Conservation (phyloP, 2,113 vertebrate species). For the Corythornis madagascariensis region DNA sequence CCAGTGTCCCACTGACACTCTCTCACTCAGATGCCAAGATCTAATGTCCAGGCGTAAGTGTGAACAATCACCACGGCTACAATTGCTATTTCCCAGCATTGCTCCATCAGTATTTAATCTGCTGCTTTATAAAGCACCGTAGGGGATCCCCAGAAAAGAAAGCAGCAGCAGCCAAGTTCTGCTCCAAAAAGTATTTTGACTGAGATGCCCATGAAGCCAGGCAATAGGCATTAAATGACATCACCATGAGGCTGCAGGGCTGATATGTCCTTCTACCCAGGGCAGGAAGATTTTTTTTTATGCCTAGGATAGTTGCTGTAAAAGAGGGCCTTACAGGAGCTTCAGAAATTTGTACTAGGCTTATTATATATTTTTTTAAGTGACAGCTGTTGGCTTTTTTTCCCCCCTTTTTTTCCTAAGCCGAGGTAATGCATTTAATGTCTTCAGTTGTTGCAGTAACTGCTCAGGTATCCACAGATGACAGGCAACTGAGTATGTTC, state of each 20-base stretch:
- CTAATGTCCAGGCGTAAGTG: conserved; percentile 12
- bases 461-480: background rate
- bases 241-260: conserved; percentile 43
- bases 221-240: conserved; percentile 52
- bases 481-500: background rate
- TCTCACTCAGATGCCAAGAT: background rate
- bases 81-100: conserved; percentile 34
- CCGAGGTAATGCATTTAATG: background rate
- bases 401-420: background rate
- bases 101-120: conserved; percentile 55
- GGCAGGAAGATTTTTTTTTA: conserved; percentile 8
- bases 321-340: conserved; percentile 2
- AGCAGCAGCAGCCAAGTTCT: conserved; percentile 62
- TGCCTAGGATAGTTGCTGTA: conserved; percentile 4
- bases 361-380: background rate
- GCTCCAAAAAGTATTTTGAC: conserved; percentile 57
- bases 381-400: background rate
- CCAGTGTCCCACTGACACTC: background rate
- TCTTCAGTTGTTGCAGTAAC: background rate
- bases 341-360: conserved; percentile 1
- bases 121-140: conserved; percentile 45
- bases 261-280: conserved; percentile 46
- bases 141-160: conserved; percentile 61
- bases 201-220: conserved; percentile 52
- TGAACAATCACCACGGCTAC: background rate